Conservation (phyloP, 35 echinoderm and acorn worm species). For the Apostichopus californicus region DNA sequence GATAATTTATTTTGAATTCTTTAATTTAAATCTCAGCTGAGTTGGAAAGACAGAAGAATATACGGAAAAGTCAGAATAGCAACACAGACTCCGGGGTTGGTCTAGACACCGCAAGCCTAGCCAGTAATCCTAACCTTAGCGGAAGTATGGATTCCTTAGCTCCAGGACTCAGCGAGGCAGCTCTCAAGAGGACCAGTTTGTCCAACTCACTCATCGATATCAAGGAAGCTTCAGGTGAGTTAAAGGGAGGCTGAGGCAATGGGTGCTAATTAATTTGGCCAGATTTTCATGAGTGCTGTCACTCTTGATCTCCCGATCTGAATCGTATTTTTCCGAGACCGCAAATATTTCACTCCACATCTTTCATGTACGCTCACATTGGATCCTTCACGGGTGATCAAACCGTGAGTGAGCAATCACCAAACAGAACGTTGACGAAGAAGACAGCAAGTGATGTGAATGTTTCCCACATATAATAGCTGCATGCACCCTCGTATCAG, state of each 20-base stretch:
- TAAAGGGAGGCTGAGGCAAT: neutral
- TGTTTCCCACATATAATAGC: too few species aligned
- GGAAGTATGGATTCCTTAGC: conserved; percentile 96
- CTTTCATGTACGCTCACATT: neutral
- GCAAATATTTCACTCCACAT: neutral
- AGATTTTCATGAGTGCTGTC: too few species aligned
- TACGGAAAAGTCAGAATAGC: conserved; percentile 88
- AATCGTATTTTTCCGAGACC: too few species aligned
- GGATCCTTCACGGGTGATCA: too few species aligned
- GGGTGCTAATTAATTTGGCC: too few species aligned
- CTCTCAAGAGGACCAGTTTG: conserved; percentile 88
- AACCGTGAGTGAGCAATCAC: too few species aligned
- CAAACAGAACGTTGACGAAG: too few species aligned
- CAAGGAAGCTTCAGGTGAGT: conserved; percentile 92
- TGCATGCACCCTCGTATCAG: too few species aligned
- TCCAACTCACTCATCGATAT: conserved; percentile 99
- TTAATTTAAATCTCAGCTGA: conserved; percentile 74
- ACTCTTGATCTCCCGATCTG: neutral
- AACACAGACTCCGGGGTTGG: conserved; percentile 95
- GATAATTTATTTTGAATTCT: too few species aligned
- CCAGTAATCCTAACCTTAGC: conserved; percentile 88
- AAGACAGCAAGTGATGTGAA: too few species aligned
- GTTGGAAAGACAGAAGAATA: conserved; percentile 93
- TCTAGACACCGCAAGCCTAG: conserved; percentile 86
- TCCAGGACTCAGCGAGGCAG: conserved; percentile 68